Conservation (phyloP, 2,888 invertebrate species). For the Iphiclides podalirius region DNA sequence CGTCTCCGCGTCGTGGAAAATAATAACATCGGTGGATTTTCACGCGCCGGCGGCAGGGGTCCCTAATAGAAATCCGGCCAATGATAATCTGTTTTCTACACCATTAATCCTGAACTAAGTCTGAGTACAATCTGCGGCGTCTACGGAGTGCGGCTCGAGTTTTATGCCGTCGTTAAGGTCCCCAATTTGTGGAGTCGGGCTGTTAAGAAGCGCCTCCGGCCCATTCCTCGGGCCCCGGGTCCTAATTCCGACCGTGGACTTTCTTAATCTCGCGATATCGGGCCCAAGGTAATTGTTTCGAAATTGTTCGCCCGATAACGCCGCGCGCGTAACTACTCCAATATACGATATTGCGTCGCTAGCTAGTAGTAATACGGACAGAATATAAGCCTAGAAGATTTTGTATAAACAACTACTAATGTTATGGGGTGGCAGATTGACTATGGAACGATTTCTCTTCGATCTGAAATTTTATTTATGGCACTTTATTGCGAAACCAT, state of each 20-base stretch:
- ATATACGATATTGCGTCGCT: not conserved
- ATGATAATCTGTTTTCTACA: constrained; percentile 82
- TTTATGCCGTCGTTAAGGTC: constrained; percentile 79
- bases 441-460: too few species aligned
- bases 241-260: constrained; percentile 77
- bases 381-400: too few species aligned
- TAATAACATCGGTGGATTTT: constrained; percentile 75
- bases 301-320: constrained; percentile 63
- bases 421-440: too few species aligned
- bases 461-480: too few species aligned
- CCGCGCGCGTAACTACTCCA: constrained; percentile 1
- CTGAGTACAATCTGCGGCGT: constrained; percentile 77
- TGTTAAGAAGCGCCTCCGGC: constrained; percentile 68
- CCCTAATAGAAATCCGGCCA: constrained; percentile 77
- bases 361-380: too few species aligned
- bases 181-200: constrained; percentile 79
- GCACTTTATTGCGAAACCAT: too few species aligned
- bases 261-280: constrained; percentile 78
- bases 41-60: constrained; percentile 79
- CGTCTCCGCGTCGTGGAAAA: constrained; percentile 78
- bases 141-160: constrained; percentile 74
- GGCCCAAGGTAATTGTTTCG: constrained; percentile 78
- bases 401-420: too few species aligned
- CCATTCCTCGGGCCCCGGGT: constrained; percentile 69
- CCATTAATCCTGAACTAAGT: constrained; percentile 81